Base-by-base conservation (phyloP, 1,140 invertebrate species). In the Brachionus asplanchnoidis region DNA sequence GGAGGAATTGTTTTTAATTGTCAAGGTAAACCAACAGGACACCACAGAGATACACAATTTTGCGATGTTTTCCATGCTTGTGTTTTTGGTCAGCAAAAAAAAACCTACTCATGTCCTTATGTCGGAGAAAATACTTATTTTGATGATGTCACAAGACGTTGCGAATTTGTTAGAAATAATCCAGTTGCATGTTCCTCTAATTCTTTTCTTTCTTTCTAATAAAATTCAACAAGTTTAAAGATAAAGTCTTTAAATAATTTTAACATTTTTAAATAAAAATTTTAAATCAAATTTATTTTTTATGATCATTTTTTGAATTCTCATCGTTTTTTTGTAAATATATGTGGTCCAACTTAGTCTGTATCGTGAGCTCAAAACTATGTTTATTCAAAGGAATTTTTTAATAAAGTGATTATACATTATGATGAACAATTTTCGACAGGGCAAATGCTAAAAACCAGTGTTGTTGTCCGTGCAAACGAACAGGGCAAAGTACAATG, bases 11-110 rank as follows among this genome's bases (percentile, higher is more conserved):
- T 56, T 26, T 83, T 83, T 36, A 36, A 83, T 83, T 83, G 79
- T 36, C 26, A 9, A 42, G 17, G 14, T 40, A 28, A n/a, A 20
- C 23, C 26, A 20, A 32, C 36, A 56, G 79, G 79, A 28, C 79
- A 83, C 20, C 40, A 42, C 14, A 65, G 36, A 36, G 56, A 83
- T 23, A 6, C 53, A 46, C 11, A 53, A 36, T 83, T 42, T 68
- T 83, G 79, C 36, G 79, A 83, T 68, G 40, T 84, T 28, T 84
- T 68, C 28, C 56, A 84, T 73, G 56, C 80, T 44, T 83, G 60
- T 68, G 12, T 84, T 23, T 26, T 9, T 50, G 56, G 80, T 73
- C 32, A 46, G 23, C 56, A 84, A 50, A 44, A 26, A 46, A 66
- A 65, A 8, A 66, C 60, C 8, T 84, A 68, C 28, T 23, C 53